phyloP scores from a whole-genome alignment of 2,797 vertebrate species.

The Gouania willdenowi region DNA sequence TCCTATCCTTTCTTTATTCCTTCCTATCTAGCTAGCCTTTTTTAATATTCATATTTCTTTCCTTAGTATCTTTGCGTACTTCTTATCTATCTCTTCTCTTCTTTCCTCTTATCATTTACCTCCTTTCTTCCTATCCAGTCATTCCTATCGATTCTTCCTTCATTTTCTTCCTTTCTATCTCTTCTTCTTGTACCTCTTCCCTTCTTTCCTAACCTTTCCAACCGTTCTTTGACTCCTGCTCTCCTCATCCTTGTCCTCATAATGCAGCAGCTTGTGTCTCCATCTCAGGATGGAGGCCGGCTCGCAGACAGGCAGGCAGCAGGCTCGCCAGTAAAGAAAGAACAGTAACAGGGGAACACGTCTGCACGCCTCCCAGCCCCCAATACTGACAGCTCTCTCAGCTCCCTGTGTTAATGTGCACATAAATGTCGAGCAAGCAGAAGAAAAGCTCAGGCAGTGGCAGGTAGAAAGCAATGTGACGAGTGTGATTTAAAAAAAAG shows the following conservation, averaged over 20 bases:
- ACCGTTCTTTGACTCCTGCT: too few relatives aligned
- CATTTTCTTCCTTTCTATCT: slow-evolving; percentile 38
- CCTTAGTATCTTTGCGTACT: too few relatives aligned
- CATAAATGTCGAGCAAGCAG: slow-evolving; percentile 53
- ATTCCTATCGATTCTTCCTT: slow-evolving; percentile 15
- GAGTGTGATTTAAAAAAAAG: too few relatives aligned
- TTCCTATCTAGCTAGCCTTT: too few relatives aligned
- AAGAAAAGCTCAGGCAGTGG: slow-evolving; percentile 20
- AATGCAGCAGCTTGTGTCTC: slow-evolving; percentile 44
- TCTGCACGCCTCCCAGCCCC: slow-evolving; percentile 36
- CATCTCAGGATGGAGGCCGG: slow-evolving; percentile 30
- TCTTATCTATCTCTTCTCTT: too few relatives aligned
- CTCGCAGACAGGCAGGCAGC: slow-evolving; percentile 38
- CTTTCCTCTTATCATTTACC: slow-evolving; percentile 12
- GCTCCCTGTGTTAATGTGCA: slow-evolving; percentile 47
- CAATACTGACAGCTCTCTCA: slow-evolving; percentile 49
- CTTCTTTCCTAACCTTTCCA: too few relatives aligned
- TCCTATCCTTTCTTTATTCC: too few relatives aligned
- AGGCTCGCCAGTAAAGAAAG: slow-evolving; percentile 57
- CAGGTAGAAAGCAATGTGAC: background rate
- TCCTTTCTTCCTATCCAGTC: slow-evolving; percentile 8
- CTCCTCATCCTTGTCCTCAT: too few relatives aligned
- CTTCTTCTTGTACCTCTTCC: too few relatives aligned
- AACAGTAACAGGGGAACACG: slow-evolving; percentile 41
- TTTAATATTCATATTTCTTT: too few relatives aligned